Evolutionary conservation across 2,888 invertebrate species (phyloP).

Genomic region (Andrena dorsata): DNA sequence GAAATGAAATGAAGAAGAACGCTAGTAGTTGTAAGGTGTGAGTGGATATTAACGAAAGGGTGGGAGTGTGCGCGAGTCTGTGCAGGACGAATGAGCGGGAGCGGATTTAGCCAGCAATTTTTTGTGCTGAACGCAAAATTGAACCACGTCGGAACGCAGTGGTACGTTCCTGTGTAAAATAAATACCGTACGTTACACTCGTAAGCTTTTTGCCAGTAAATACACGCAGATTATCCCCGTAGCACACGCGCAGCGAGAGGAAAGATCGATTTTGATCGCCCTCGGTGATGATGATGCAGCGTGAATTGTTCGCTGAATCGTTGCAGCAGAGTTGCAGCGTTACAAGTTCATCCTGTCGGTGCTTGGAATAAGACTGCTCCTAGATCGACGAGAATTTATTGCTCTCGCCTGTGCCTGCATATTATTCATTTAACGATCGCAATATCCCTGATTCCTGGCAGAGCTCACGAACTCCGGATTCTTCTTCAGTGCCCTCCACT

Average conservation of each 20-base stretch:
- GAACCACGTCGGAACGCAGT: constrained; percentile 67
- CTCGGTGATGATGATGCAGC: constrained; percentile 19
- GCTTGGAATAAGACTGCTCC: not conserved
- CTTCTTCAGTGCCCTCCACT: not conserved
- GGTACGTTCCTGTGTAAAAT: constrained; percentile 82
- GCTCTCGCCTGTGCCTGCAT: not conserved
- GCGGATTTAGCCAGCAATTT: constrained; percentile 68
- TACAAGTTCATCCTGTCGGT: not conserved
- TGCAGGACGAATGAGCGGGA: constrained; percentile 58
- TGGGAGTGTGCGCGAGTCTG: constrained; percentile 48
- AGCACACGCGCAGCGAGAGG: constrained; percentile 38
- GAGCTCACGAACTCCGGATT: not conserved
- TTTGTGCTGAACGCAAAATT: constrained; percentile 71
- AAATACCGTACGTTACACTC: constrained; percentile 84
- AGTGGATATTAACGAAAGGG: constrained; percentile 30
- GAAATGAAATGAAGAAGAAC: constrained; percentile 5
- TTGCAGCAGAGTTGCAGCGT: constrained; percentile 5
- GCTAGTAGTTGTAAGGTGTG: constrained; percentile 65
- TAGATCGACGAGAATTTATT: not conserved
- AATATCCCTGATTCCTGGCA: not conserved
- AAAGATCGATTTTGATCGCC: constrained; percentile 63
- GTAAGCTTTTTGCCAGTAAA: constrained; percentile 77
- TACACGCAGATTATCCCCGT: constrained; percentile 66
- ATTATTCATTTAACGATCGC: not conserved
- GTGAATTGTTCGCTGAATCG: constrained; percentile 13